Evolutionary conservation across 2,113 vertebrate species (phyloP), one percentile per base, ranked within the genome.

Genomic region (Cololabis saira): DNA sequence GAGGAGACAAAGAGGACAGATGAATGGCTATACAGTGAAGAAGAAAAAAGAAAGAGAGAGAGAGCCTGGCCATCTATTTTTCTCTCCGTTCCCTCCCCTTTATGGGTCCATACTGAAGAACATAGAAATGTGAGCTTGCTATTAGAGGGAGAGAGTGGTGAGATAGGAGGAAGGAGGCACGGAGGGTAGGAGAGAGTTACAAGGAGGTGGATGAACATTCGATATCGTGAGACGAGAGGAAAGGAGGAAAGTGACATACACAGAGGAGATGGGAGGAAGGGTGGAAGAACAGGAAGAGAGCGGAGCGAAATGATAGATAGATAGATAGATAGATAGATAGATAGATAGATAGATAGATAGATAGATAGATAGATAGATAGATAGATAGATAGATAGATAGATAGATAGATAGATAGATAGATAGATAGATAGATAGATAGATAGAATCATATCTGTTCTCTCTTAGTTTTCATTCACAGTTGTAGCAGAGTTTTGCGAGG

Each of bases 61-160:
- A 53, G 50, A 78, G 56, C 44, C 24, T 1, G 52, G 61, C 53
- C 59, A 37, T 81, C 58, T 71, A 72, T 85, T 66, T 80, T 76
- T 64, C 68, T 54, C 57, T 44, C 6, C 17, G 27, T 56, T 51
- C 37, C 68, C 62, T 78, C 64, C 52, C 65, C 61, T 80, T 55
- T 69, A 60, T 71, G 58, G 53, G 50, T 76, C 65, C 71, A 16
- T 63, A 45, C 61, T 51, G 61, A 64, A 80, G 79, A 72, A 56
- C 1, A 71, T 62, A 57, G 87, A 85, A 88, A 90, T 85, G 68
- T 88, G 89, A 90, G 89, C 87, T 84, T 84, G 78, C 80, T 82
- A 60, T 86, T 69, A 86, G 42, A 76, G 61, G 44, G 65, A 73
- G 57, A 71, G 64, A 58, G 60, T 16, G 61, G 76, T 43, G 65